Percentiles rank a stretch among this genome's conserved stretches.
Evolutionary conservation across 2,113 vertebrate genomes (phyloP).

Genomic region (Cromileptes altivelis): DNA sequence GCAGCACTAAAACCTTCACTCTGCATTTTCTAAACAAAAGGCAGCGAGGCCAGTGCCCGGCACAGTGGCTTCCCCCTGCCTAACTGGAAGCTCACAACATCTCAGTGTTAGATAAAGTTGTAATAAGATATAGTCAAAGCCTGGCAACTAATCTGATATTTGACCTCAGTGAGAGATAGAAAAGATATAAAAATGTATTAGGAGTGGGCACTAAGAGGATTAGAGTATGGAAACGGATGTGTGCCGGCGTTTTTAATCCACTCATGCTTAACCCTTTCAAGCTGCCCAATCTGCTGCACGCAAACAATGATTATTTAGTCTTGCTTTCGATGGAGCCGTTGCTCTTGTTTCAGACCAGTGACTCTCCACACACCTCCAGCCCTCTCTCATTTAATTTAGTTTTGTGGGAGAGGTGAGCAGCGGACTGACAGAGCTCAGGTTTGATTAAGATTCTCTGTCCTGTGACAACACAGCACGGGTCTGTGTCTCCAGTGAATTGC

Average conservation of each 20-base stretch:
- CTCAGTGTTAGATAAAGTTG: slow-evolving; percentile 83
- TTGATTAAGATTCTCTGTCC: slow-evolving; percentile 78
- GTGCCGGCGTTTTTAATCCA: slow-evolving; percentile 84
- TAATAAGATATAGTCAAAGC: slow-evolving; percentile 88
- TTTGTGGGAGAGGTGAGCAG: slow-evolving; percentile 49
- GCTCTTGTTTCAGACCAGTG: slow-evolving; percentile 60
- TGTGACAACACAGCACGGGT: slow-evolving; percentile 55
- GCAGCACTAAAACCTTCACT: slow-evolving; percentile 41
- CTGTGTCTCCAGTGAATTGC: slow-evolving; percentile 65
- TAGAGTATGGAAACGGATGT: slow-evolving; percentile 86
- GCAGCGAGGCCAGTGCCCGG: slow-evolving; percentile 15
- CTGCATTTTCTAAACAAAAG: slow-evolving; percentile 50
- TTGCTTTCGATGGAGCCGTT: slow-evolving; percentile 57
- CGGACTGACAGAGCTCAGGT: slow-evolving; percentile 59
- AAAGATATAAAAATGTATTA: slow-evolving; percentile 87
- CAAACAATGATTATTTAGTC: slow-evolving; percentile 78
- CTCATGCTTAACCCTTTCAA: slow-evolving; percentile 84
- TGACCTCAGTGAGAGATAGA: slow-evolving; percentile 84
- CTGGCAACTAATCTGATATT: slow-evolving; percentile 87
- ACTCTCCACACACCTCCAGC: slow-evolving; percentile 21
- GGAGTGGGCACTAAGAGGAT: slow-evolving; percentile 87
- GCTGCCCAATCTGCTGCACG: slow-evolving; percentile 71
- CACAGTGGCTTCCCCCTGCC: slow-evolving; percentile 14
- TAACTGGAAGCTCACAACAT: slow-evolving; percentile 43
- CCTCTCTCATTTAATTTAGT: slow-evolving; percentile 43